Percentiles rank a stretch among this genome's conserved stretches.
Conservation (phyloP, 2,797 vertebrate species). For the Sardinella longiceps region DNA sequence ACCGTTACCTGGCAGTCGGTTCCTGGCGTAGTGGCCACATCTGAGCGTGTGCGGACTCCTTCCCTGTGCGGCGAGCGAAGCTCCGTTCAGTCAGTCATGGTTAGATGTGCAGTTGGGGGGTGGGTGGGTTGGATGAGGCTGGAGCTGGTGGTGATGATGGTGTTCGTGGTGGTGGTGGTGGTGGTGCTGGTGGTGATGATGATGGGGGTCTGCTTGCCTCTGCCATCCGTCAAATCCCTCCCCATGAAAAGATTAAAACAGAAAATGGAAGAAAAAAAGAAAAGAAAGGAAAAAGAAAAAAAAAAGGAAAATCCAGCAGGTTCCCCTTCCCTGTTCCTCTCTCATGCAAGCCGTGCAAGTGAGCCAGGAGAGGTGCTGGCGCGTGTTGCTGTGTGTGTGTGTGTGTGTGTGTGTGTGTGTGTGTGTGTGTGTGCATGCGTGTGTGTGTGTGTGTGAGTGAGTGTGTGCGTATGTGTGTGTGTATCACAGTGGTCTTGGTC, state of each 20-base stretch:
- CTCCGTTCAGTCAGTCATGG: constrained; percentile 19
- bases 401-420: neutral
- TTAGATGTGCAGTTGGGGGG: neutral
- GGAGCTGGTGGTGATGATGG: neutral
- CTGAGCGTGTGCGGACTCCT: constrained; percentile 9
- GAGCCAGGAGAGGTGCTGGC: neutral
- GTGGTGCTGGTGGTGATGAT: neutral
- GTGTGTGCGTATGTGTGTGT: neutral
- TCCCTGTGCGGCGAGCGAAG: neutral
- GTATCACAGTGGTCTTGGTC: constrained; percentile 20
- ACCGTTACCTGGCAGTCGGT: neutral
- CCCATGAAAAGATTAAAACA: neutral
- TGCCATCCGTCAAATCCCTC: constrained; percentile 17
- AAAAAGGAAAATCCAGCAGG: neutral
- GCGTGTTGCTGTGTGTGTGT: neutral
- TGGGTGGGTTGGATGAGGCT: neutral
- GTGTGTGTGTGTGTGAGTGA: neutral
- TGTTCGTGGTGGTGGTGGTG: neutral
- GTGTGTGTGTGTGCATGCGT: neutral
- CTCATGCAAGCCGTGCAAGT: constrained; percentile 14
- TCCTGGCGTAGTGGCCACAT: constrained; percentile 1
- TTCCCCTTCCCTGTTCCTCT: neutral
- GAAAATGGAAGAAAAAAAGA: neutral
- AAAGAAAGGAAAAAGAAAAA: neutral
- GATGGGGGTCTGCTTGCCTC: neutral